phyloP scores from a whole-genome alignment of 2,888 invertebrate genomes.

The Tetragonula carbonaria region DNA sequence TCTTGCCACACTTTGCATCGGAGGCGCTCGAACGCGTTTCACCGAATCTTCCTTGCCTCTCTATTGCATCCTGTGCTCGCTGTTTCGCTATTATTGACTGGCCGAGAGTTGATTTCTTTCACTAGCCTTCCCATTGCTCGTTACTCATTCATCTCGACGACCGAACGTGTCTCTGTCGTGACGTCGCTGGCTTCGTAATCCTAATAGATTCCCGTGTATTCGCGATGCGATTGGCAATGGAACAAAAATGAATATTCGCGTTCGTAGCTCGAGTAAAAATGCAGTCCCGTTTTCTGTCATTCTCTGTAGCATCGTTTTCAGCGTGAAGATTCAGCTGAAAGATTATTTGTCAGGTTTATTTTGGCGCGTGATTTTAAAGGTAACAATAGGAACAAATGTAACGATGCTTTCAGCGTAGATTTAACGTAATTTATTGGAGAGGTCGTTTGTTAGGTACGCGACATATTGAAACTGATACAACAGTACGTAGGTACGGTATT shows the following conservation, averaged over 20 bases:
- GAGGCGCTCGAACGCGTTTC: not conserved
- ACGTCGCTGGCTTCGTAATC: not conserved
- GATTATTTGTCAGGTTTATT: too few species aligned
- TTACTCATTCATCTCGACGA: slow-evolving; percentile 25
- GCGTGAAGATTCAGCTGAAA: too few species aligned
- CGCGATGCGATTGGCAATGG: not conserved
- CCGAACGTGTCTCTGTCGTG: not conserved
- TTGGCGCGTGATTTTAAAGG: too few species aligned
- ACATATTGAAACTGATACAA: too few species aligned
- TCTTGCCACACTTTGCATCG: slow-evolving; percentile 55
- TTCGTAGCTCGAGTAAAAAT: not conserved
- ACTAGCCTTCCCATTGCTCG: not conserved
- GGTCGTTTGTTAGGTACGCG: too few species aligned
- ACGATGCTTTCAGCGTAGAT: too few species aligned
- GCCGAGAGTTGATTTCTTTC: slow-evolving; percentile 26
- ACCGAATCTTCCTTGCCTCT: slow-evolving; percentile 13
- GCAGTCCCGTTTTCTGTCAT: too few species aligned
- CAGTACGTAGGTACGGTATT: too few species aligned
- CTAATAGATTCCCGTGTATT: too few species aligned
- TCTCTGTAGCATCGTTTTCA: too few species aligned
- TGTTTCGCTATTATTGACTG: slow-evolving; percentile 35
- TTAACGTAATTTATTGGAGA: too few species aligned
- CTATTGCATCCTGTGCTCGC: slow-evolving; percentile 38
- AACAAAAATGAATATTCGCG: not conserved
- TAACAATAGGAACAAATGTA: too few species aligned